These are phyloP conservation scores for Mellilla xanthometata DNA, from an alignment of 2,888 invertebrate species.

Conservation along the genomic window DNA sequence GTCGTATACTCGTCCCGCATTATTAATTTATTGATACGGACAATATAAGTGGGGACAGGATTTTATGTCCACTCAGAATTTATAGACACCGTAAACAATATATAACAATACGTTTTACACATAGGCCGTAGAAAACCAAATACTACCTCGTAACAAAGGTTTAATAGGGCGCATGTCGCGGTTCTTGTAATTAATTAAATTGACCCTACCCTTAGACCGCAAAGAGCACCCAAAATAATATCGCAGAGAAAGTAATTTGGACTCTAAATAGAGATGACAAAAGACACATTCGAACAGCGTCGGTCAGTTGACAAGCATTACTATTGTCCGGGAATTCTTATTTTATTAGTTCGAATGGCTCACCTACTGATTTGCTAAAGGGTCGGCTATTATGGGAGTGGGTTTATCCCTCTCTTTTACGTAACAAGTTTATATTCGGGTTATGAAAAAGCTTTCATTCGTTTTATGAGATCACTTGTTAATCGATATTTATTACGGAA, in stretches of 20 bases:
- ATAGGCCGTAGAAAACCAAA: constrained; percentile 49
- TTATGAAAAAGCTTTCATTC: constrained; percentile 33
- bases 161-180: constrained; percentile 67
- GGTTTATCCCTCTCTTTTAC: constrained; percentile 47
- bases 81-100: constrained; percentile 24
- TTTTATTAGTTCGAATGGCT: constrained; percentile 60
- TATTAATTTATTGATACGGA: constrained; percentile 9
- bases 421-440: constrained; percentile 51
- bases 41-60: constrained; percentile 8
- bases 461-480: constrained; percentile 15
- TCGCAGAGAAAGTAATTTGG: constrained; percentile 42
- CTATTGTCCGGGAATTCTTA: constrained; percentile 58
- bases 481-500: constrained; percentile 9
- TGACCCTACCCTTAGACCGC: constrained; percentile 61
- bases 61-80: constrained; percentile 28
- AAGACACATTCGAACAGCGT: constrained; percentile 34
- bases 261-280: constrained; percentile 44
- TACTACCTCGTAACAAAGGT: constrained; percentile 61
- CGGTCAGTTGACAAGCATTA: constrained; percentile 36
- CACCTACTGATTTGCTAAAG: constrained; percentile 61
- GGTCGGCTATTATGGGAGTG: constrained; percentile 53
- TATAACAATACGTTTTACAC: constrained; percentile 48
- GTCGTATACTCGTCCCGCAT: constrained; percentile 1
- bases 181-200: constrained; percentile 71
- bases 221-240: constrained; percentile 43